A percentile compares a stretch with the other conserved stretches of the same genome.
Evolutionary conservation across 2,888 invertebrate species (phyloP).

Genomic region (Lithophane socia): DNA sequence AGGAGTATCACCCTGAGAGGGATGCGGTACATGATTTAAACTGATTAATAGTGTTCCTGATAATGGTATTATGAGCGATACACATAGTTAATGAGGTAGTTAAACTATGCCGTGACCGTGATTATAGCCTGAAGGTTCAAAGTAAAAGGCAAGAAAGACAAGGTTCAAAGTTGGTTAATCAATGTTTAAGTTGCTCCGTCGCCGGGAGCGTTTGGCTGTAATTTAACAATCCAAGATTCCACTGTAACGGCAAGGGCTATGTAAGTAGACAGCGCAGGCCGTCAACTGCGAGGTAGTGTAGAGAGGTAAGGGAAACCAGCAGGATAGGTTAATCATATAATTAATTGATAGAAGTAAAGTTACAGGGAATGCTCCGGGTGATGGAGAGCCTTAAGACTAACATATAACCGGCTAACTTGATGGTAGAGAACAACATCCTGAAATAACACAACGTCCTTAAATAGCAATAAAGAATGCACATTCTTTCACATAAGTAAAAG

Average conservation of each 20-base stretch:
- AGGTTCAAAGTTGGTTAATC: slow-evolving; percentile 4
- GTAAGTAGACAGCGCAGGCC: too few relatives aligned
- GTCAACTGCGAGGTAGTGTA: too few relatives aligned
- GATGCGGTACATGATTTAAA: slow-evolving; percentile 14
- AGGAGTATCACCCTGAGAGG: background rate
- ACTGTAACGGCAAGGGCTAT: too few relatives aligned
- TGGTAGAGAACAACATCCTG: background rate
- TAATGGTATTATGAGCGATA: slow-evolving; percentile 22
- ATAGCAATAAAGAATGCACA: background rate
- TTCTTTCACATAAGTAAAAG: background rate
- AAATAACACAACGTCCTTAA: background rate
- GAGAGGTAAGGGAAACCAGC: too few relatives aligned
- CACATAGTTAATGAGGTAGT: slow-evolving; percentile 25
- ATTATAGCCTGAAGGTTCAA: background rate
- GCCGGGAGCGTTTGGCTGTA: too few relatives aligned
- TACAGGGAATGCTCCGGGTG: too few relatives aligned
- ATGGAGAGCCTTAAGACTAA: background rate
- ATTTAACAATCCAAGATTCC: too few relatives aligned
- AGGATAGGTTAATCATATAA: too few relatives aligned
- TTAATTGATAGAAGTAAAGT: too few relatives aligned
- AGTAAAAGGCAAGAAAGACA: too few relatives aligned
- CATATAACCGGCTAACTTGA: background rate
- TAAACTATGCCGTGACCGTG: background rate
- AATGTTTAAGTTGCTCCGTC: background rate
- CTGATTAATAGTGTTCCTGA: slow-evolving; percentile 34